Conservation (phyloP, 2,888 invertebrate genomes). For the Chorisops tibialis region DNA sequence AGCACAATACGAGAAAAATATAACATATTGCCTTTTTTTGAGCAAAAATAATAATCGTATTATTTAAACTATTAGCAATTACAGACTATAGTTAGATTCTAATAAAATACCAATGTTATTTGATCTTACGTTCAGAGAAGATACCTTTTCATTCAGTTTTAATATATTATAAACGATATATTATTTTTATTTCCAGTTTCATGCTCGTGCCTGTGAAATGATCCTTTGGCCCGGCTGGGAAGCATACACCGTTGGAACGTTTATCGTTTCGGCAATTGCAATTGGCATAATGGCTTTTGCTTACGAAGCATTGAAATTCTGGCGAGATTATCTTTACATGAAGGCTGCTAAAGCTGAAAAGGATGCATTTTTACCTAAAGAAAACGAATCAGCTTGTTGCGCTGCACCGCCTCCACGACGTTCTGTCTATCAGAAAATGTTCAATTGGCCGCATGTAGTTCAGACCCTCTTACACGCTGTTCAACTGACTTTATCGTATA, state of each 20-base stretch:
- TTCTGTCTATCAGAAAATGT: slow-evolving; percentile 37
- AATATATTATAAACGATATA: too few species aligned
- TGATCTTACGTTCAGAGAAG: too few species aligned
- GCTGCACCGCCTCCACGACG: slow-evolving; percentile 36
- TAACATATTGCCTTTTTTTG: too few species aligned
- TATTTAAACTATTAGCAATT: too few species aligned
- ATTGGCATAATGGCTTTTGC: slow-evolving; percentile 85
- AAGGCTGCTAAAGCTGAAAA: slow-evolving; percentile 38
- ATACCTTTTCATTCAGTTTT: too few species aligned
- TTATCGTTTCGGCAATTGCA: slow-evolving; percentile 83
- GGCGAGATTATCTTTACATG: slow-evolving; percentile 52
- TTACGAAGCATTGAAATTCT: slow-evolving; percentile 95
- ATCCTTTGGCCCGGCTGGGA: slow-evolving; percentile 80
- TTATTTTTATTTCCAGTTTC: slow-evolving; percentile 64
- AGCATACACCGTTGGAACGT: slow-evolving; percentile 66
- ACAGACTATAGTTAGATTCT: too few species aligned
- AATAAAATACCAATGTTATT: too few species aligned
- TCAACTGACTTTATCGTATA: slow-evolving; percentile 46
- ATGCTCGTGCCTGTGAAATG: slow-evolving; percentile 70
- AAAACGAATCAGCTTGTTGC: slow-evolving; percentile 11
- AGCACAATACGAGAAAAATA: too few species aligned
- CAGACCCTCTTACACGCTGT: slow-evolving; percentile 45
- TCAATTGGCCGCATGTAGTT: slow-evolving; percentile 41
- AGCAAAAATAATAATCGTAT: too few species aligned
- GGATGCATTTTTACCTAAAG: slow-evolving; percentile 25